Evolutionary conservation across 2,113 vertebrate species (phyloP).

Genomic region (Callocephalon fimbriatum): DNA sequence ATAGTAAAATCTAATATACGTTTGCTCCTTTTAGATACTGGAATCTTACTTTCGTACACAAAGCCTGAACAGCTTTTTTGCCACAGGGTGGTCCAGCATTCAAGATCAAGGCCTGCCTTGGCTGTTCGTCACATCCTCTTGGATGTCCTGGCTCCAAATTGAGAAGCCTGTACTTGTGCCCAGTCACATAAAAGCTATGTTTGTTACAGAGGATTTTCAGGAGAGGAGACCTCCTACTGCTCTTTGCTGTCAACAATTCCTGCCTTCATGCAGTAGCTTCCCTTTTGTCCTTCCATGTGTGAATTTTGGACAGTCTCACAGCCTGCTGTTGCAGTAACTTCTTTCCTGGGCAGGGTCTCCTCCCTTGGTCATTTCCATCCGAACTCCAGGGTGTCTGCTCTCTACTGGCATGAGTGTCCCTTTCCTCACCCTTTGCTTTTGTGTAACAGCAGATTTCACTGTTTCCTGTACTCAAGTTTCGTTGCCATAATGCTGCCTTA

Average conservation of each 20-base stretch:
- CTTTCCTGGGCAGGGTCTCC: not conserved
- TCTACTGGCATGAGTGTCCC: fast-evolving
- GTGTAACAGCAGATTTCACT: not conserved
- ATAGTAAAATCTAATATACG: fast-evolving
- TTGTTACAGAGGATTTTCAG: not conserved
- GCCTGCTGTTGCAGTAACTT: fast-evolving
- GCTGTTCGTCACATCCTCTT: not conserved
- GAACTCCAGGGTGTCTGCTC: fast-evolving
- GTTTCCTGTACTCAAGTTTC: not conserved
- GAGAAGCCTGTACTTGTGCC: not conserved
- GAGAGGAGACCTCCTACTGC: not conserved
- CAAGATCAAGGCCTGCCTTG: not conserved
- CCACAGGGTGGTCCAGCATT: not conserved
- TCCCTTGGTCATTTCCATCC: fast-evolving
- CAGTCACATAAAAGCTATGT: not conserved
- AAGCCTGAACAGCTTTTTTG: not conserved
- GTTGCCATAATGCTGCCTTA: not conserved
- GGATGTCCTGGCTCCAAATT: not conserved
- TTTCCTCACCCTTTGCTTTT: not conserved
- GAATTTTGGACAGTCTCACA: not conserved
- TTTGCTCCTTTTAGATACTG: not conserved
- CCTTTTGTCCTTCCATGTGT: fast-evolving
- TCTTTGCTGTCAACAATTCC: not conserved
- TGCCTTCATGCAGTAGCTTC: not conserved
- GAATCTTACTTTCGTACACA: not conserved